Conservation (phyloP, 2,113 vertebrate genomes). For the Orthonyx spaldingii region DNA sequence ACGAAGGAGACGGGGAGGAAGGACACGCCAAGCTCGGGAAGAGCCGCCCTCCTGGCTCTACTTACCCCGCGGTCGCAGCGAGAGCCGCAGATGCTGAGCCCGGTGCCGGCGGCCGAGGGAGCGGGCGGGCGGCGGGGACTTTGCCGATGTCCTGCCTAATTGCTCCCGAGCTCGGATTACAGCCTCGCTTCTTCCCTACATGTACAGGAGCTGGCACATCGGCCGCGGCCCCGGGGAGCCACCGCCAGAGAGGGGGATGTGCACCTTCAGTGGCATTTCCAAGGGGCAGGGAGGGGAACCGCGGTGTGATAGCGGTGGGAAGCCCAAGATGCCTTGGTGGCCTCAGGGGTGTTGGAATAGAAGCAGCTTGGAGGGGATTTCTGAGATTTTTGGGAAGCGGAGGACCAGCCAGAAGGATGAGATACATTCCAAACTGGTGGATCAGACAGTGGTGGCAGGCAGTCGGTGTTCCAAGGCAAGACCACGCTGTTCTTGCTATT, state of each 20-base stretch:
- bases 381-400: neutral
- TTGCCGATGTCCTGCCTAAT: neutral
- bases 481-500: neutral
- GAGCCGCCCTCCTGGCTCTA: neutral
- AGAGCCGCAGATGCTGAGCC: neutral
- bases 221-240: neutral
- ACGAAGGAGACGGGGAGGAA: neutral
- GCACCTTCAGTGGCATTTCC: neutral
- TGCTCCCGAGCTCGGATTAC: slow-evolving; percentile 26
- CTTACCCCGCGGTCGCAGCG: neutral
- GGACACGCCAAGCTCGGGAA: neutral
- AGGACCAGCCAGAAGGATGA: neutral
- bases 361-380: neutral
- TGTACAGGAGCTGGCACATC: slow-evolving; percentile 31
- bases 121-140: neutral
- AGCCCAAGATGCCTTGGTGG: neutral
- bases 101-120: neutral
- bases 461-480: neutral
- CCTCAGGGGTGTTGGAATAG: neutral
- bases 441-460: neutral
- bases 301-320: rapidly evolving
- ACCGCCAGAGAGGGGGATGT: neutral
- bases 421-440: neutral
- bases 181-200: slow-evolving; percentile 41
- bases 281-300: neutral